A percentile compares a stretch with the other conserved stretches of the same genome.
Conservation (phyloP, 2,888 invertebrate genomes). For the Pycnomerus fuliginosus region DNA sequence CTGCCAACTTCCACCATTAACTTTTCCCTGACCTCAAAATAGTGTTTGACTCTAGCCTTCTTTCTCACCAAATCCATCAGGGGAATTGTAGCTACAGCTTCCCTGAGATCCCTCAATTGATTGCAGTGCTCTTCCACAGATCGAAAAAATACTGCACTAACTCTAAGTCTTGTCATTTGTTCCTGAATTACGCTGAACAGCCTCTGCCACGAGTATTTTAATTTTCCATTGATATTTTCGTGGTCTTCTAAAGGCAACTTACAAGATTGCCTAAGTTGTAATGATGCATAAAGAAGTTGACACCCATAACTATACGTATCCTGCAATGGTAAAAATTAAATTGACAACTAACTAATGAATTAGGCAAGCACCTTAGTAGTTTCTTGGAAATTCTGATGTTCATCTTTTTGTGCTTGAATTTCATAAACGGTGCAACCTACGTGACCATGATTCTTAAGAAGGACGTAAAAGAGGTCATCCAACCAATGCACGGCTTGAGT, state of each 20-base stretch:
- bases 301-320: conserved; percentile 80
- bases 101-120: conserved; percentile 61
- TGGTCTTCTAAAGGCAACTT: conserved; percentile 63
- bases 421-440: conserved; percentile 73
- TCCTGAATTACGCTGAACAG: conserved; percentile 71
- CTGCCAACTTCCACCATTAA: conserved; percentile 70
- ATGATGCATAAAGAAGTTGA: conserved; percentile 72
- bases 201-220: conserved; percentile 69
- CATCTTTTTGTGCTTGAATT: conserved; percentile 72
- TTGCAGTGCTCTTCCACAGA: conserved; percentile 66
- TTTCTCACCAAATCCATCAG: conserved; percentile 53
- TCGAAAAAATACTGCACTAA: conserved; percentile 74
- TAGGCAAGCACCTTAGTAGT: conserved; percentile 74
- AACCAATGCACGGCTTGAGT: conserved; percentile 76
- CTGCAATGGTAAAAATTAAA: conserved; percentile 50
- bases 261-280: conserved; percentile 71
- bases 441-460: conserved; percentile 68
- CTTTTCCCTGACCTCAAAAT: conserved; percentile 62
- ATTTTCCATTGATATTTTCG: conserved; percentile 56
- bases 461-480: conserved; percentile 69
- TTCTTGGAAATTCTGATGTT: conserved; percentile 73
- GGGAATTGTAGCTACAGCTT: conserved; percentile 56
- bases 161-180: conserved; percentile 72
- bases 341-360: not conserved
- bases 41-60: conserved; percentile 55